Conservation (phyloP, 2,113 vertebrate genomes). For the Acanthochromis polyacanthus region DNA sequence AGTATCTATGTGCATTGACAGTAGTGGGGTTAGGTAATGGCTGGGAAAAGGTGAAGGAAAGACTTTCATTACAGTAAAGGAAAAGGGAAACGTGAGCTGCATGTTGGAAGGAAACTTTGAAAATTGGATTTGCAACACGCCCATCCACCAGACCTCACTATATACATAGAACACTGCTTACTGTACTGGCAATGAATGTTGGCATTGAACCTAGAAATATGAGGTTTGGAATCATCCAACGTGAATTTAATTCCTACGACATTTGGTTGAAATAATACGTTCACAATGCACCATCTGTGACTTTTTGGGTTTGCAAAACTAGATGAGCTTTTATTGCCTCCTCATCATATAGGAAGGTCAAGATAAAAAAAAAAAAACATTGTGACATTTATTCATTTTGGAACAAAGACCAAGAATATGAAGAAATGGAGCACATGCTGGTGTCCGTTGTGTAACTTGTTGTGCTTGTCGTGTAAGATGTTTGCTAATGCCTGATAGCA, state of each 20-base stretch:
- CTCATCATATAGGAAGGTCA: too few relatives aligned
- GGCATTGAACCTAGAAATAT: background rate
- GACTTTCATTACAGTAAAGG: too few relatives aligned
- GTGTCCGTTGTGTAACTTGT: background rate
- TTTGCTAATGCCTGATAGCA: background rate
- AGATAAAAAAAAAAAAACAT: background rate
- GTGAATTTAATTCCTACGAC: constrained; percentile 1
- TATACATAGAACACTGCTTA: background rate
- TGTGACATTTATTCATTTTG: background rate
- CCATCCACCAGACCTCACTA: too few relatives aligned
- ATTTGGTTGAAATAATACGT: constrained; percentile 15
- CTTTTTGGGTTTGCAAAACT: background rate
- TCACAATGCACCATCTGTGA: background rate
- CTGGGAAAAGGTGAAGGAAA: too few relatives aligned
- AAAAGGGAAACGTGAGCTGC: too few relatives aligned
- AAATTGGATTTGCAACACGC: too few relatives aligned
- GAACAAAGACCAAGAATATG: background rate
- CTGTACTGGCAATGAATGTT: background rate
- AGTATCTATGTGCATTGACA: background rate
- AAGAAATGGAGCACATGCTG: background rate
- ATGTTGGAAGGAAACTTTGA: too few relatives aligned
- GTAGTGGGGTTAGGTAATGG: too few relatives aligned
- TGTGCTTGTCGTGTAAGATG: background rate
- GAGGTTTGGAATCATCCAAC: background rate
- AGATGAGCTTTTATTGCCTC: background rate